Evolutionary conservation across 2,113 vertebrate species (phyloP).

Genomic region (Nyctereutes procyonoides): DNA sequence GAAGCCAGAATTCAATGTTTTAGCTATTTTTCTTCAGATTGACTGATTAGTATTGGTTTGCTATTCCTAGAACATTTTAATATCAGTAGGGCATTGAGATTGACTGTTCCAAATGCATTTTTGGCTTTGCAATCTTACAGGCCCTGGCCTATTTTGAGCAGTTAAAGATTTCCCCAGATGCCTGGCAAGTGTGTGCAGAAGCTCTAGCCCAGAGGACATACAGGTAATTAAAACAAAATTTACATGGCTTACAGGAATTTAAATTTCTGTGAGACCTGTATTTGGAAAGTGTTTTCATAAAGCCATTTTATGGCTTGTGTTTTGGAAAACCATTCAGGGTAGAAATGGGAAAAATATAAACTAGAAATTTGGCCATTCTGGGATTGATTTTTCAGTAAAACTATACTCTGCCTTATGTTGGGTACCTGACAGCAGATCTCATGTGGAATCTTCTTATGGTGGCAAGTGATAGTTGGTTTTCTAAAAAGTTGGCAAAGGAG

Average conservation of each 20-base stretch:
- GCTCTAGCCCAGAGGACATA: conserved; percentile 95
- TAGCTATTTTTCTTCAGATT: not conserved
- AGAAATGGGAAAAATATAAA: conserved; percentile 39
- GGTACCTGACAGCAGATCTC: not conserved
- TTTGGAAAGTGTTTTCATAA: conserved; percentile 14
- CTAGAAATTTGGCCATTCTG: not conserved
- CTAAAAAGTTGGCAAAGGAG: not conserved
- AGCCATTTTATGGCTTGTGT: conserved; percentile 34
- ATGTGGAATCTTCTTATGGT: not conserved
- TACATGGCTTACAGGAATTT: not conserved
- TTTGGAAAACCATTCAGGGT: conserved; percentile 52
- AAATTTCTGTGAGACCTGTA: conserved; percentile 36
- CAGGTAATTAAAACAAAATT: conserved; percentile 87
- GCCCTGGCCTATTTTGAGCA: conserved; percentile 98
- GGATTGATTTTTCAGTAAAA: conserved; percentile 22
- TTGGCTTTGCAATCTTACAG: conserved; percentile 84
- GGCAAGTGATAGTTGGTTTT: not conserved
- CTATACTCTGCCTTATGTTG: not conserved
- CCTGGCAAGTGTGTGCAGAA: conserved; percentile 98
- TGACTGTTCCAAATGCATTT: conserved; percentile 6
- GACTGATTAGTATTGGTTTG: not conserved
- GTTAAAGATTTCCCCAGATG: conserved; percentile 97
- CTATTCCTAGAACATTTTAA: not conserved
- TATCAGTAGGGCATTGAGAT: not conserved
- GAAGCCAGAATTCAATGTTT: not conserved